Base-by-base conservation (phyloP, 1,140 invertebrate species). In the Mercenaria mercenaria region DNA sequence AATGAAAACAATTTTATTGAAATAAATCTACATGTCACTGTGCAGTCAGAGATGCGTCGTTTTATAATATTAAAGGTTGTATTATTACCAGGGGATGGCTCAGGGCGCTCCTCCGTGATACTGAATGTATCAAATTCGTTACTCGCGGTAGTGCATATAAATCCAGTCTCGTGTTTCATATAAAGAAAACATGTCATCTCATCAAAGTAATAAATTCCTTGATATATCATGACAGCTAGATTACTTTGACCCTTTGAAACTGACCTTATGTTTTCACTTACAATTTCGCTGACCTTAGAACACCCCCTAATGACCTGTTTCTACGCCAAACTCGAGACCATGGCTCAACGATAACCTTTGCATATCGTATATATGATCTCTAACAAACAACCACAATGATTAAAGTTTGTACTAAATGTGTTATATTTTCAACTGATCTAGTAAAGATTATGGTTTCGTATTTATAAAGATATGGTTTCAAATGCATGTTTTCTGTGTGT, bases 171-270 rank as follows among this genome's bases (percentile, higher is more conserved):
- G 15, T 37, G 13, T 79, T 79, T 79, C 76, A 56, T 79, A 26
- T 56, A 56, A 79, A 79, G 76, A 79, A 79, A 79, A 52, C 47
- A 56, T 50, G 47, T 26, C 47, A 37, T n/a, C 50, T 52, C 32
- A 56, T 79, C 50, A 79, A 79, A 79, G 76, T 79, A 79, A 79
- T 79, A 79, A 79, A 79, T 41, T 79, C 6, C 43, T 64, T 52
- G 76, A 79, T 79, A 18, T 79, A 79, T 50, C 23, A 23, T 56
- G 47, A 79, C 76, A 79, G 43, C 26, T 52, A 52, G 47, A 56
- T 56, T 34, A 50, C 18, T 18, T 10, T 50, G 47, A 52, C 47
- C 32, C 32, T 29, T 79, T 8, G 1, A 52, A 32, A 10, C 43
- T 34, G 50, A 56, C 50, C 76, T 15, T 37, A 29, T 79, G 29